Percentiles rank a stretch among this genome's conserved stretches.
Conservation (phyloP, 2,888 invertebrate species). For the Aspidapion aeneum region DNA sequence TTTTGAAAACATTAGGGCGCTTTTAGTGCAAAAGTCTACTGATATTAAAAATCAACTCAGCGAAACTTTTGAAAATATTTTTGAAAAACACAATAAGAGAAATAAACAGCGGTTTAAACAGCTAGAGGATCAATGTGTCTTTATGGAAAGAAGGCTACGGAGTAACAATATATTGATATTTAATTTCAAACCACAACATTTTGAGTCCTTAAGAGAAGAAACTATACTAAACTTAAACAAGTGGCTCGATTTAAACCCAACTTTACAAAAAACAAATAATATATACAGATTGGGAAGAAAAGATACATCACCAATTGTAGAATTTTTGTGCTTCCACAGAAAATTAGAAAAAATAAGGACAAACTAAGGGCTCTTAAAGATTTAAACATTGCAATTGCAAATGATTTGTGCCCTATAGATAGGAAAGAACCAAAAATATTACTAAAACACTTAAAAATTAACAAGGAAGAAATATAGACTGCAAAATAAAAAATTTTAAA, state of each 20-base stretch:
- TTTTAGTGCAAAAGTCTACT: not conserved
- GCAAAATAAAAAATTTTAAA: not conserved
- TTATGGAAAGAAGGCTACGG: not conserved
- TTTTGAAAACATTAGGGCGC: not conserved
- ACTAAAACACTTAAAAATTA: not conserved
- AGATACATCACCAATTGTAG: no score
- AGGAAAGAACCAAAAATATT: not conserved
- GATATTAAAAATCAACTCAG: not conserved
- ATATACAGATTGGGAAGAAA: not conserved
- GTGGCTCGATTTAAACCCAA: not conserved
- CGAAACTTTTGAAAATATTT: not conserved
- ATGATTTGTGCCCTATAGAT: not conserved
- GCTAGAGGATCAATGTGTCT: not conserved
- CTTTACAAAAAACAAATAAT: not conserved
- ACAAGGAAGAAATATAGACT: not conserved
- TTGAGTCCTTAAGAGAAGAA: not conserved
- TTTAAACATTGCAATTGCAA: not conserved
- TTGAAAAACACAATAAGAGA: not conserved
- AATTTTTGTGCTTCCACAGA: no score
- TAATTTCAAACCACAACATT: not conserved
- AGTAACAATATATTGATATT: not conserved
- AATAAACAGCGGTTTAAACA: not conserved
- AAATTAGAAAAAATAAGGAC: no score
- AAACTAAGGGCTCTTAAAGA: no score
- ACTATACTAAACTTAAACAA: not conserved